Evolutionary conservation across 1,140 invertebrate genomes (phyloP), one percentile per base, ranked within the genome.

Genomic region (Aleiodes sp.): DNA sequence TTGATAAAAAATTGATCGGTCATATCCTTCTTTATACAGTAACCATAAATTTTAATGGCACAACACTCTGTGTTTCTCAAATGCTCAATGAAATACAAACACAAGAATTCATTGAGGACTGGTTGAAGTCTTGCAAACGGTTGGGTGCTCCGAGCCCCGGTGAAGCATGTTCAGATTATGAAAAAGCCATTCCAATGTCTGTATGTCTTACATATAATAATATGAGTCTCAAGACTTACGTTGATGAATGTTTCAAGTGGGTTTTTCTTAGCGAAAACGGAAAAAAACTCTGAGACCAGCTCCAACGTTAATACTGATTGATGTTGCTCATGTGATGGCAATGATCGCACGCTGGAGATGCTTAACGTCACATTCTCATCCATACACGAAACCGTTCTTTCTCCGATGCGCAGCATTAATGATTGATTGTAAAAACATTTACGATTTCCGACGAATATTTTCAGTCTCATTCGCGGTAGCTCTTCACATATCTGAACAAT

Each of bases 301-400:
- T 33, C 37, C 14, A 21, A 63, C 60, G 2, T 31, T 37, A 21
- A 33, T 63, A 14, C 14, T 33, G 7, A 12, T 63, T 10, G 60
- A 63, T 63, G 60, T 63, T n/a, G 60, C 60, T 31, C 60, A 63
- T 14, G 31, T 63, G 4, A 63, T 63, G 60, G 37, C 24, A 37
- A 33, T 35, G 8, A 31, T 63, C n/a, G 31, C 31, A 9, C 33
- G 24, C 8, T 63, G 60, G 60, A 4, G 16, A 63, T 63, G 33
- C 60, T 21, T 61, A 14, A 33, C 24, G n/a, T n/a, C n/a, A 10
- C 21, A 31, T 28, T 31, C 8, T 28, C 59, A 33, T 28, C 59
- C 26, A 12, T 31, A 6, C 14, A 26, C 29, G 14, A 33, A 31
- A 31, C 8, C 19, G 24, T 61, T 61, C 16, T 3, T 31, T 29